phyloP scores from a whole-genome alignment of 2,888 invertebrate genomes.

The Tinea semifulvella region DNA sequence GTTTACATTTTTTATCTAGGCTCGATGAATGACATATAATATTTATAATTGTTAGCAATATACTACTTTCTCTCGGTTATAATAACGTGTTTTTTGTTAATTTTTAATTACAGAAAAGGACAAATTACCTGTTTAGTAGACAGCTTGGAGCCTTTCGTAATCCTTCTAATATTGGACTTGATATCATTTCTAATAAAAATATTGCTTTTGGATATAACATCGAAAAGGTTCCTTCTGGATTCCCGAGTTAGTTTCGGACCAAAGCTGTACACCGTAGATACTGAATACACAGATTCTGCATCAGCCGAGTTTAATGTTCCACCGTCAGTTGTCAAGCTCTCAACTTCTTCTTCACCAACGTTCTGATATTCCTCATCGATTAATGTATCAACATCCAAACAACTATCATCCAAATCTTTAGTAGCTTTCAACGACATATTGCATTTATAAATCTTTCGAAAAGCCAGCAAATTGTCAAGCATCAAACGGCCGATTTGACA shows the following conservation, averaged over 20 bases:
- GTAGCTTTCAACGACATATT: slow-evolving; percentile 35
- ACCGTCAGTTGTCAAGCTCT: slow-evolving; percentile 46
- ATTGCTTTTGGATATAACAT: slow-evolving; percentile 49
- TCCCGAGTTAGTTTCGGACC: slow-evolving; percentile 45
- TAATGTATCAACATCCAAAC: slow-evolving; percentile 46
- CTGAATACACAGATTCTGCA: slow-evolving; percentile 52
- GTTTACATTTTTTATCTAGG: too few relatives aligned
- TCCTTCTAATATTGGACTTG: slow-evolving; percentile 50
- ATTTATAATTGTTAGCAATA: too few relatives aligned
- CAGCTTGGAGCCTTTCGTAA: slow-evolving; percentile 55
- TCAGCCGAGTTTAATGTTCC: slow-evolving; percentile 49
- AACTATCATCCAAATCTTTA: slow-evolving; percentile 45
- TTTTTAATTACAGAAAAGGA: neutral
- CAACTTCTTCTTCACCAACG: slow-evolving; percentile 49
- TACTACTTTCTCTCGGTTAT: too few relatives aligned
- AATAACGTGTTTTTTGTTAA: too few relatives aligned
- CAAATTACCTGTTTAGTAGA: slow-evolving; percentile 52
- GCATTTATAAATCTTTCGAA: slow-evolving; percentile 58
- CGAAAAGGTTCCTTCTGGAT: slow-evolving; percentile 50
- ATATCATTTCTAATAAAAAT: slow-evolving; percentile 48
- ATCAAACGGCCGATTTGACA: slow-evolving; percentile 64
- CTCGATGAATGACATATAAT: too few relatives aligned
- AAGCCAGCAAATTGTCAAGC: slow-evolving; percentile 60
- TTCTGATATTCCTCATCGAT: slow-evolving; percentile 60
- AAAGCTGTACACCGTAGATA: slow-evolving; percentile 47